phyloP scores from a whole-genome alignment of 2,888 invertebrate species.

The Hypena proboscidalis region DNA sequence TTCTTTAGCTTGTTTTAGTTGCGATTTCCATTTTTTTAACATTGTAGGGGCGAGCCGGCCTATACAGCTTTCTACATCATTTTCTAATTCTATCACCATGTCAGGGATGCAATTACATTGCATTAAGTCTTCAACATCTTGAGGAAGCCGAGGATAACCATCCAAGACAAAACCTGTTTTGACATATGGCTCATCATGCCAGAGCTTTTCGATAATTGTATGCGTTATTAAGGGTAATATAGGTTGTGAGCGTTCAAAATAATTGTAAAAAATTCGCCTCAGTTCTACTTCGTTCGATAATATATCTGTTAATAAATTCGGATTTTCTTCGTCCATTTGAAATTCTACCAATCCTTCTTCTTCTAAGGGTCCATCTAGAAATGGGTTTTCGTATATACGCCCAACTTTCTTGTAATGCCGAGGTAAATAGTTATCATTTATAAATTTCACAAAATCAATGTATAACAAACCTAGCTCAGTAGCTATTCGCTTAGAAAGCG shows the following conservation, averaged over 20 bases:
- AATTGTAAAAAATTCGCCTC: constrained; percentile 70
- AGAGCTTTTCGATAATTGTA: constrained; percentile 73
- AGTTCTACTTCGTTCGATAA: constrained; percentile 68
- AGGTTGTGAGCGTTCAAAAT: constrained; percentile 78
- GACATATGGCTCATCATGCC: constrained; percentile 81
- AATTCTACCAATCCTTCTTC: constrained; percentile 67
- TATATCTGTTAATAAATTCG: constrained; percentile 58
- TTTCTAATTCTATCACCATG: constrained; percentile 80
- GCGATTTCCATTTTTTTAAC: constrained; percentile 69
- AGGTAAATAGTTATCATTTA: constrained; percentile 67
- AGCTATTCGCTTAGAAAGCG: constrained; percentile 76
- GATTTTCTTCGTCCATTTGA: constrained; percentile 68
- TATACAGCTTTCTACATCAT: constrained; percentile 57
- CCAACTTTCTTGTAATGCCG: constrained; percentile 76
- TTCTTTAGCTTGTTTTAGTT: constrained; percentile 65
- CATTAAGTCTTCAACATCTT: constrained; percentile 83
- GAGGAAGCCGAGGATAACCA: constrained; percentile 85
- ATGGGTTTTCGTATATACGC: constrained; percentile 70
- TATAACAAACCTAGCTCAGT: constrained; percentile 83
- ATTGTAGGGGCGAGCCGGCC: constrained; percentile 61
- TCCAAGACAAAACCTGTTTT: constrained; percentile 85
- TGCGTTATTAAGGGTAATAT: constrained; percentile 73
- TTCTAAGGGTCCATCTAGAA: constrained; percentile 60
- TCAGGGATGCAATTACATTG: constrained; percentile 84
- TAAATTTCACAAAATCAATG: constrained; percentile 73